These are phyloP conservation scores for Lochmaea capreae DNA, from an alignment of 2,888 invertebrate species.

Conservation along the genomic window DNA sequence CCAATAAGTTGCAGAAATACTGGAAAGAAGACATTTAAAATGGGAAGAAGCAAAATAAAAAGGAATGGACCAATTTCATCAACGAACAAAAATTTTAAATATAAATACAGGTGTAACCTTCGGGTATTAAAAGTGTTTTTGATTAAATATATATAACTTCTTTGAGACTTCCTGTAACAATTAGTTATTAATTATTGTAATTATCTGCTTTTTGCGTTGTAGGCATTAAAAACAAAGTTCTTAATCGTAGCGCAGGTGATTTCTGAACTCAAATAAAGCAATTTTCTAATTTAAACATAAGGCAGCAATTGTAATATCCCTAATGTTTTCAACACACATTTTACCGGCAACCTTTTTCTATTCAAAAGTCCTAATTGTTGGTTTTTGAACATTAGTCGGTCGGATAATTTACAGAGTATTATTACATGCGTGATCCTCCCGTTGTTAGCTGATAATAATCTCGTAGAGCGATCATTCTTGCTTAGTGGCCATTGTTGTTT, in stretches of 20 bases:
- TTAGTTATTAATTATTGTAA: background rate
- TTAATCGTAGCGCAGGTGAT: slow-evolving; percentile 10
- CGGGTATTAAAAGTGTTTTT: too few relatives aligned
- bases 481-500: slow-evolving; percentile 55
- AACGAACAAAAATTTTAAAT: too few relatives aligned
- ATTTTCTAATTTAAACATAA: slow-evolving; percentile 30
- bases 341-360: slow-evolving; percentile 40
- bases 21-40: too few relatives aligned
- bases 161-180: too few relatives aligned
- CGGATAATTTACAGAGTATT: slow-evolving; percentile 58
- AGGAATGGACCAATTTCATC: too few relatives aligned
- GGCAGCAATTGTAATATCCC: slow-evolving; percentile 18
- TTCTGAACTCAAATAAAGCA: slow-evolving; percentile 25
- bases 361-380: slow-evolving; percentile 54
- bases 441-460: slow-evolving; percentile 59
- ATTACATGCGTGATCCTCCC: slow-evolving; percentile 62
- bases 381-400: slow-evolving; percentile 58
- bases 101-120: too few relatives aligned
- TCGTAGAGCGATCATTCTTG: slow-evolving; percentile 55
- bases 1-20: too few relatives aligned
- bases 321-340: slow-evolving; percentile 43
- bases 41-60: too few relatives aligned
- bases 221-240: background rate
- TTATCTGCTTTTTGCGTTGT: background rate
- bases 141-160: too few relatives aligned